phyloP scores from a whole-genome alignment of 1,140 invertebrate genomes.

The Drosophila baimaii region DNA sequence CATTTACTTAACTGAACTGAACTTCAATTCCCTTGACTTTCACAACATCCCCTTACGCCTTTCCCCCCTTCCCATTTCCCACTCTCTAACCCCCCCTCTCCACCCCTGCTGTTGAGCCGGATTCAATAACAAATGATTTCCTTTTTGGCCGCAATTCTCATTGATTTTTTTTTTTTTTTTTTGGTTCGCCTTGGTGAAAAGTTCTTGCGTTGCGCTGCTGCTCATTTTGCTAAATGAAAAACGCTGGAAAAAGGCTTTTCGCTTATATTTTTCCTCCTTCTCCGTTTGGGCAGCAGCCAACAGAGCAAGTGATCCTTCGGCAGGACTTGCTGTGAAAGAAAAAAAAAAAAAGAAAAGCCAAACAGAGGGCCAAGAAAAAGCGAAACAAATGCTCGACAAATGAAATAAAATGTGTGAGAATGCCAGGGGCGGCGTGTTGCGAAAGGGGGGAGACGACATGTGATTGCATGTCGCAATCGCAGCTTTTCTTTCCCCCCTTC shows the following conservation, averaged over 20 bases:
- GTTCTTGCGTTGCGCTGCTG: slow-evolving; percentile 38
- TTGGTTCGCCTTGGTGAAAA: slow-evolving; percentile 15
- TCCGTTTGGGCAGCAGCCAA: slow-evolving; percentile 65
- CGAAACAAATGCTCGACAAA: slow-evolving; percentile 72
- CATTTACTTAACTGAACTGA: slow-evolving; percentile 10
- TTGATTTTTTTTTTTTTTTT: slow-evolving; percentile 71
- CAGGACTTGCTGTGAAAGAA: slow-evolving; percentile 19
- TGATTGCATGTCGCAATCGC: slow-evolving; percentile 67
- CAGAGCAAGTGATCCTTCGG: slow-evolving; percentile 50
- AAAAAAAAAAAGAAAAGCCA: background rate
- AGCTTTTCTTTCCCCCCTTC: background rate
- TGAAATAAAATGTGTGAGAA: slow-evolving; percentile 67
- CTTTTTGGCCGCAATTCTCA: slow-evolving; percentile 63
- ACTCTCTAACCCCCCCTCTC: no score
- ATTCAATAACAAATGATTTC: slow-evolving; percentile 77
- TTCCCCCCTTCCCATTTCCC: background rate
- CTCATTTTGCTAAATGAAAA: slow-evolving; percentile 74
- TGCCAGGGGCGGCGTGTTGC: background rate
- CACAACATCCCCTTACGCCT: background rate
- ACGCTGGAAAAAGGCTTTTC: slow-evolving; percentile 48
- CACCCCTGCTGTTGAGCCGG: slow-evolving; percentile 34
- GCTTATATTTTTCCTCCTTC: slow-evolving; percentile 14
- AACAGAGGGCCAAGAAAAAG: slow-evolving; percentile 19
- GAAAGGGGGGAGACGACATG: slow-evolving; percentile 24
- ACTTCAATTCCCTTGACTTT: slow-evolving; percentile 20